Evolutionary conservation across 2,797 vertebrate species (phyloP).

Genomic region (Otus scops): DNA sequence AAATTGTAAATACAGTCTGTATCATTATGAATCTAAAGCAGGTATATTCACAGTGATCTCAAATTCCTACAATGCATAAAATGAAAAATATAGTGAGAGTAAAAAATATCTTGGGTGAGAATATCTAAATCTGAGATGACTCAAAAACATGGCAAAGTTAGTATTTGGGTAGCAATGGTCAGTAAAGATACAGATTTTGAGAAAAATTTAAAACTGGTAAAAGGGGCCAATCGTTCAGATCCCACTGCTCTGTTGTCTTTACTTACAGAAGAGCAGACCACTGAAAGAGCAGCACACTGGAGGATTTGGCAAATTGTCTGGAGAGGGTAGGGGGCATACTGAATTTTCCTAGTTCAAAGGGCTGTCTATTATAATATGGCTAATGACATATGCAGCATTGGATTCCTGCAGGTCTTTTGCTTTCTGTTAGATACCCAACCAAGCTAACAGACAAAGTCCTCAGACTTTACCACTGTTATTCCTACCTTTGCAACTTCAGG

Average conservation of each 20-base stretch:
- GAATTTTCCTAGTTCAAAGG: neutral
- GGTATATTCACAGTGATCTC: neutral
- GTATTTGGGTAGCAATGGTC: neutral
- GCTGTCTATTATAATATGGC: neutral
- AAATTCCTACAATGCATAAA: neutral
- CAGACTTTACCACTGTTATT: neutral
- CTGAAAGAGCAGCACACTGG: neutral
- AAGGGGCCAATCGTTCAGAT: neutral
- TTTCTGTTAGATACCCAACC: neutral
- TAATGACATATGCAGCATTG: neutral
- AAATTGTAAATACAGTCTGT: neutral
- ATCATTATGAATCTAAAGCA: neutral
- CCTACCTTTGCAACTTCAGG: neutral
- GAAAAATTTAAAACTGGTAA: neutral
- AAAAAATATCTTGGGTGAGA: neutral
- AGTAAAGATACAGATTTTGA: neutral
- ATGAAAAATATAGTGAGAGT: neutral
- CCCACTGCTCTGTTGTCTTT: neutral
- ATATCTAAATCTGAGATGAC: neutral
- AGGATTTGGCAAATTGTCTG: neutral
- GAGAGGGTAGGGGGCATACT: neutral
- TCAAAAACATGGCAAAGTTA: neutral
- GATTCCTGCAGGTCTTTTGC: neutral
- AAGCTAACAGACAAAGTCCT: neutral
- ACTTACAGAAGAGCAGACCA: neutral